phyloP scores from a whole-genome alignment of 2,888 invertebrate species.

The Macaria notata region DNA sequence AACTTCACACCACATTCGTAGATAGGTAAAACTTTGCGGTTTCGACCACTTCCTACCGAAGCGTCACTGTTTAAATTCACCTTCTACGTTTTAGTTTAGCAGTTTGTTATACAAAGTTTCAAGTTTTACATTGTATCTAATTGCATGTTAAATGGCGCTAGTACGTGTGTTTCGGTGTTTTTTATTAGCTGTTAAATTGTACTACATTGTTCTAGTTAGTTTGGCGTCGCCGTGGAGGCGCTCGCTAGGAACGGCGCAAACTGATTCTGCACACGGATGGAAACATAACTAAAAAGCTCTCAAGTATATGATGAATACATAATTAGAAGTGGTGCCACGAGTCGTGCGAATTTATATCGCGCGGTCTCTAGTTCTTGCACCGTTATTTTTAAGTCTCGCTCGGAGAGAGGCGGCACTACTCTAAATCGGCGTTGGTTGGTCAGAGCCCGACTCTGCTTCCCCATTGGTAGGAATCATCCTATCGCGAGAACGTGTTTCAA shows the following conservation, averaged over 20 bases:
- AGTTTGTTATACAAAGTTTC: constrained; percentile 17
- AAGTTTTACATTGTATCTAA: constrained; percentile 1
- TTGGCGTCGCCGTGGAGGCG: too few species aligned
- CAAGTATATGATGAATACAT: too few species aligned
- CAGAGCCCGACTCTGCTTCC: constrained; percentile 11
- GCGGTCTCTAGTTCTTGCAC: constrained; percentile 25
- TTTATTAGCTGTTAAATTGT: constrained; percentile 6
- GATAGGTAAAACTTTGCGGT: constrained; percentile 49
- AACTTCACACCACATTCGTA: constrained; percentile 40
- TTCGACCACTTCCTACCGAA: constrained; percentile 51
- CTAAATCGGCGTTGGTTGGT: constrained; percentile 36
- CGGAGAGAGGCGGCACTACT: constrained; percentile 47
- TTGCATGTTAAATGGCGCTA: not conserved
- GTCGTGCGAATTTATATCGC: not conserved
- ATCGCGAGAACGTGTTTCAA: constrained; percentile 9
- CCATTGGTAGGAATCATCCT: constrained; percentile 21
- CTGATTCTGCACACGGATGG: too few species aligned
- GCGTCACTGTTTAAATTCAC: constrained; percentile 1
- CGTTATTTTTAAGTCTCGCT: constrained; percentile 42
- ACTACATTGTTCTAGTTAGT: not conserved
- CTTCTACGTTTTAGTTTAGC: constrained; percentile 16
- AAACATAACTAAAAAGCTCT: too few species aligned
- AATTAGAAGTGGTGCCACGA: too few species aligned
- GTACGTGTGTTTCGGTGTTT: not conserved
- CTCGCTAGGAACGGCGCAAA: too few species aligned